Evolutionary conservation across 2,888 invertebrate species (phyloP).

Genomic region (Drosophila neonasuta): DNA sequence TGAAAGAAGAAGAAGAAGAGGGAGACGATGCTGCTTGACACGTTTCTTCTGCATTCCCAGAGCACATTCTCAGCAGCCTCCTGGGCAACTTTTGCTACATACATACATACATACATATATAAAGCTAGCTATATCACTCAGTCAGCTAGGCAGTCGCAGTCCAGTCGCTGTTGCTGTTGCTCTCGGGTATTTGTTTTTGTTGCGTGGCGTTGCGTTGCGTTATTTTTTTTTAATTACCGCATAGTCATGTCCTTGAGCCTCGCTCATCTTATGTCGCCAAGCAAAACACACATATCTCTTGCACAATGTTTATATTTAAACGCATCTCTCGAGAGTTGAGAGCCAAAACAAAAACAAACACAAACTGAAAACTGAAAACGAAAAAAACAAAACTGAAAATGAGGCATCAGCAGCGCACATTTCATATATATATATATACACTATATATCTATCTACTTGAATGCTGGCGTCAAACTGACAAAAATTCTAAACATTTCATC

Average conservation of each 20-base stretch:
- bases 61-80: conserved; percentile 44
- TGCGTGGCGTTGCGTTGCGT: conserved; percentile 21
- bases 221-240: conserved; percentile 56
- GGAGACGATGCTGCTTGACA: conserved; percentile 30
- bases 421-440: background rate
- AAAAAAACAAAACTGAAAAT: conserved; percentile 9
- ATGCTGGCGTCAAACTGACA: too few relatives aligned
- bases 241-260: conserved; percentile 59
- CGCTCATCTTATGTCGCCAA: conserved; percentile 21
- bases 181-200: conserved; percentile 1
- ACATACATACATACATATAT: background rate
- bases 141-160: background rate
- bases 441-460: conserved; percentile 23
- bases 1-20: too few relatives aligned
- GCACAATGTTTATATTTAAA: conserved; percentile 56
- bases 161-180: background rate
- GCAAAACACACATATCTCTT: conserved; percentile 17
- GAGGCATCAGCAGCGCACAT: conserved; percentile 6
- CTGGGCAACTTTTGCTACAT: conserved; percentile 36
- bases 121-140: background rate
- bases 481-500: too few relatives aligned
- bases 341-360: conserved; percentile 1
- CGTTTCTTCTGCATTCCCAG: conserved; percentile 47
- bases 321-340: conserved; percentile 48
- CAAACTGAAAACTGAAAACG: background rate